Percentiles rank a stretch among this genome's conserved stretches.
These are phyloP conservation scores for Hydractinia symbiolongicarpus DNA, from an alignment of 30 jellyfish, hydroid and myxozoan genomes.

Conservation along the genomic window DNA sequence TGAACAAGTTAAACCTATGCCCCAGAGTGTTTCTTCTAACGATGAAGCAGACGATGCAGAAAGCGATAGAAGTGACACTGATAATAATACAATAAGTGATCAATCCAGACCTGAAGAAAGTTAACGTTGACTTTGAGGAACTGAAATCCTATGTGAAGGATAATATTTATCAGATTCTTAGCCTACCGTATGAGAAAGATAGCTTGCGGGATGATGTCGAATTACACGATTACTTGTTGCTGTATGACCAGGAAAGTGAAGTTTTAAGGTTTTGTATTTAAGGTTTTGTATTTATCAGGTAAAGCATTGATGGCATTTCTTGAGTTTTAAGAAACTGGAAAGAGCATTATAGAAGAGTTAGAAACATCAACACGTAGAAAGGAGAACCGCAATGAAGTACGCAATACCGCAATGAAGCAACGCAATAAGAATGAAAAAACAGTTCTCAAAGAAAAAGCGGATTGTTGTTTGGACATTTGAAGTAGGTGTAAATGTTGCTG, in stretches of 20 bases:
- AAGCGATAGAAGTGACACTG: no score
- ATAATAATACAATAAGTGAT: no score
- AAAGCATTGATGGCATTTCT: neutral
- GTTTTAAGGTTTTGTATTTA: neutral
- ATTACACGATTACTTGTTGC: neutral
- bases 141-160: no score
- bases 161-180: neutral
- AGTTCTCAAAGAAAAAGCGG: no score
- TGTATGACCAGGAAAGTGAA: neutral
- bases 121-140: no score
- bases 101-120: no score
- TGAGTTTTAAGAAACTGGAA: neutral
- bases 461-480: neutral
- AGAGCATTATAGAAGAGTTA: no score
- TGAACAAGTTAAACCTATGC: neutral
- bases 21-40: no score
- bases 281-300: neutral
- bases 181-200: neutral
- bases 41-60: no score
- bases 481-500: slow-evolving; percentile 6
- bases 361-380: neutral
- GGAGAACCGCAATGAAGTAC: neutral
- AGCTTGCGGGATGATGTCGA: neutral
- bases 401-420: neutral
- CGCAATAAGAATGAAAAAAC: neutral